Evolutionary conservation across 2,797 vertebrate genomes (phyloP).

Genomic region (Crocidura indochinensis): DNA sequence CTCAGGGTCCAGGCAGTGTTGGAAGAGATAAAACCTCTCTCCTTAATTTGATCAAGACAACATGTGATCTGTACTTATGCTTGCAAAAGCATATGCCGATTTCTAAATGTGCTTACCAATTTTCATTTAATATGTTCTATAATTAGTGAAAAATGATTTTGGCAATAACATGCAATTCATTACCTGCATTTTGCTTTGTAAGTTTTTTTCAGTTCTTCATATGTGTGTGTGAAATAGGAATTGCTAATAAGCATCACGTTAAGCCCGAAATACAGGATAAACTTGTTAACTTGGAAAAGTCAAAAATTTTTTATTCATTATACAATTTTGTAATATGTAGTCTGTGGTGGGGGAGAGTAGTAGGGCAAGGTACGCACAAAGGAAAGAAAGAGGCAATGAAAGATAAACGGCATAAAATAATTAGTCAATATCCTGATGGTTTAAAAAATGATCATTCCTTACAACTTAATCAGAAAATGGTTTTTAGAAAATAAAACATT

Average conservation of each 20-base stretch:
- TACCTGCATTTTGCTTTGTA: background rate
- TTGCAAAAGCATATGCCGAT: background rate
- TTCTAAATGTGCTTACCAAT: conserved; percentile 26
- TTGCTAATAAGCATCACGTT: background rate
- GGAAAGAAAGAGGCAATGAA: background rate
- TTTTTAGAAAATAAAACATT: conserved; percentile 24
- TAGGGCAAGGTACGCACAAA: conserved; percentile 1
- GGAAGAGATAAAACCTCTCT: background rate
- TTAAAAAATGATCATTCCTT: background rate
- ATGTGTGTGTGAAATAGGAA: background rate
- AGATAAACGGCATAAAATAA: conserved; percentile 24
- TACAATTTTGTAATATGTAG: conserved; percentile 32
- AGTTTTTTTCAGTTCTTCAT: background rate
- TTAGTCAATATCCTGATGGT: background rate
- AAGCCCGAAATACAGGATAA: conserved; percentile 38
- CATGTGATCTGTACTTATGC: conserved; percentile 58
- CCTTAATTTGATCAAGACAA: background rate
- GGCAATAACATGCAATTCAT: conserved; percentile 14
- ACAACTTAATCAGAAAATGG: background rate
- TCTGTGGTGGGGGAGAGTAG: background rate
- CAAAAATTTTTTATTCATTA: conserved; percentile 19
- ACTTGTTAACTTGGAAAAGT: conserved; percentile 36
- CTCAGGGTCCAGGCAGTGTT: background rate
- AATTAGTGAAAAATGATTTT: conserved; percentile 43
- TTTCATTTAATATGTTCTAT: conserved; percentile 26